Base-by-base conservation (phyloP, 2,888 invertebrate species). In the Physocephala rufipes region DNA sequence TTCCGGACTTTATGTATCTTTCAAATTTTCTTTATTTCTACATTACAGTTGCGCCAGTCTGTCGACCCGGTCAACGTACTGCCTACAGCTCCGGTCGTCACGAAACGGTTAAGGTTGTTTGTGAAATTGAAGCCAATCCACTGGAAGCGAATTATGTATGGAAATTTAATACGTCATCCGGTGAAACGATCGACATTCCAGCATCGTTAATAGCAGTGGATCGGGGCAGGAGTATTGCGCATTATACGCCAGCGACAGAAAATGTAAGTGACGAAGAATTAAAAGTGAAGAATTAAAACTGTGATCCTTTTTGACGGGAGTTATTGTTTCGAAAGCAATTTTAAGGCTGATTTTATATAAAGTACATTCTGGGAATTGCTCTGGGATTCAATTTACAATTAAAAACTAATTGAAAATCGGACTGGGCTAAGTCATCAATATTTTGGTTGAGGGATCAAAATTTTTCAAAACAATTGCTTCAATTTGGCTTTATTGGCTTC, bases 121-220 rank as follows among this genome's bases (percentile, higher is more conserved):
- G 93, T 85, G 91, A 91, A 82, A 86, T 93, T 71, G 92, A 93
- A 80, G 91, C 92, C 47, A 92, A 93, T 87, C 93, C 93, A 21
- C 85, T 88, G 70, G 90, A 91, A 76, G 88, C 91, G 49, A 88
- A 87, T 77, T 93, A 92, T 86, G 88, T 89, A 73, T 93, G 93
- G 93, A 91, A 90, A 85, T 92, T 93, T 87, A 93, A 93, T 87
- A 92, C 91, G 82, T 90, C 91, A 55, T 80, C 82, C 67, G 89
- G 90, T 76, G 92, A 92, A 79, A 89, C 90, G 36, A 87, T 91
- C 74, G 92, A 92, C 85, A 90, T 92, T 78, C 89, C 91, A 16
- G 89, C 89, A 74, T 89, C 89, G 70, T 88, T 89, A 77, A 88
- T 91, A 75, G 87, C 88, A 73, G 89, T 88, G 65, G 91, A 92